Conservation (phyloP, 2,113 vertebrate species). For the Acanthisitta chloris region DNA sequence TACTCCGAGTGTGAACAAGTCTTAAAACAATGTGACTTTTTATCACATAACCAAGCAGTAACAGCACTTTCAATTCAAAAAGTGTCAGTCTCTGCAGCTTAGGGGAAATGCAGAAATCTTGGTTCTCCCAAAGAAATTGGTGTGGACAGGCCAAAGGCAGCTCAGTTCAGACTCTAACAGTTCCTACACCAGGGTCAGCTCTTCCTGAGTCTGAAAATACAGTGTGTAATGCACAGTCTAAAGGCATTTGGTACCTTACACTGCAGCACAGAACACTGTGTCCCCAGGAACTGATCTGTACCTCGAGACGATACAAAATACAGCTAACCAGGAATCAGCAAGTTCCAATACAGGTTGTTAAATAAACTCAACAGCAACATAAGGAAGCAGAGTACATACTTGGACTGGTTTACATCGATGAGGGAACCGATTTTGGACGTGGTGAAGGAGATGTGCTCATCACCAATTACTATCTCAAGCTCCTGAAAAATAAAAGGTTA, state of each 20-base stretch:
- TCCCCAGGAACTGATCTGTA: not conserved
- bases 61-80: not conserved
- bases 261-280: not conserved
- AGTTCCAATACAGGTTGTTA: fast-evolving
- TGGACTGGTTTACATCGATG: conserved; percentile 98
- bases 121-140: not conserved
- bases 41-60: not conserved
- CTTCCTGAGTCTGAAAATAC: fast-evolving
- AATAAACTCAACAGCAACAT: not conserved
- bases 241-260: not conserved
- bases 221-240: fast-evolving
- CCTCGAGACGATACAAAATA: not conserved
- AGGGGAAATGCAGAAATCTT: not conserved
- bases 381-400: conserved; percentile 77
- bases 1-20: not conserved
- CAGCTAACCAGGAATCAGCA: not conserved
- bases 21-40: not conserved
- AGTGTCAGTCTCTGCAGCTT: not conserved
- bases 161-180: not conserved
- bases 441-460: conserved; percentile 98
- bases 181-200: not conserved
- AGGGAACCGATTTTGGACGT: conserved; percentile 98
- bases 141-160: not conserved
- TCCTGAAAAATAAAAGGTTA: conserved; percentile 76
- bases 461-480: conserved; percentile 97